Conservation (phyloP, 1,140 invertebrate genomes). For the Cotesia typhae region DNA sequence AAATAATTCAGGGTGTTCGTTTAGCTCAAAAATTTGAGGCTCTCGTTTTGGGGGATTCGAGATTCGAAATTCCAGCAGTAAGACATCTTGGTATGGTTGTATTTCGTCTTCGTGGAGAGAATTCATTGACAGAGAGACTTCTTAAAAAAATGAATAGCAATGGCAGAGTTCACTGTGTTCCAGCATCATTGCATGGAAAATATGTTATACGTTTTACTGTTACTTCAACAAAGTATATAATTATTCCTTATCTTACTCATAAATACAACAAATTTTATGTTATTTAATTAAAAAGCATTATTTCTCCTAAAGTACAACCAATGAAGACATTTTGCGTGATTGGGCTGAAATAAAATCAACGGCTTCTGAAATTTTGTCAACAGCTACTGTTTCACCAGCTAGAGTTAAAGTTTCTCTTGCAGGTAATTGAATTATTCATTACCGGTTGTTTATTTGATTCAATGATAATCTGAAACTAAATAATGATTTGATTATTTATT, state of each 20-base stretch:
- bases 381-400: slow-evolving; percentile 62
- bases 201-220: slow-evolving; percentile 93
- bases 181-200: slow-evolving; percentile 87
- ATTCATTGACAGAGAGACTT: slow-evolving; percentile 84
- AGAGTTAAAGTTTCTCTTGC: slow-evolving; percentile 77
- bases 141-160: slow-evolving; percentile 87
- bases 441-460: slow-evolving; percentile 14
- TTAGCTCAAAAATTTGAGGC: slow-evolving; percentile 92
- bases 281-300: slow-evolving; percentile 15
- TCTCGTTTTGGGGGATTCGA: slow-evolving; percentile 78
- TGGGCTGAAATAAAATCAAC: slow-evolving; percentile 89
- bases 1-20: slow-evolving; percentile 72
- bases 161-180: slow-evolving; percentile 90
- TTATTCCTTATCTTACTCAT: neutral
- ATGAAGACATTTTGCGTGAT: slow-evolving; percentile 87
- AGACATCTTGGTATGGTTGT: slow-evolving; percentile 93
- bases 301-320: slow-evolving; percentile 73
- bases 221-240: slow-evolving; percentile 78
- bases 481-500: slow-evolving; percentile 9
- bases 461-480: slow-evolving; percentile 33
- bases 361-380: slow-evolving; percentile 75
- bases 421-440: slow-evolving; percentile 67
- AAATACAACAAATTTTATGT: neutral
- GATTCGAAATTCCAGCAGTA: slow-evolving; percentile 90
- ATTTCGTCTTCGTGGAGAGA: slow-evolving; percentile 87